Evolutionary conservation across 2,113 vertebrate genomes (phyloP).

Genomic region (Misgurnus mizolepis): DNA sequence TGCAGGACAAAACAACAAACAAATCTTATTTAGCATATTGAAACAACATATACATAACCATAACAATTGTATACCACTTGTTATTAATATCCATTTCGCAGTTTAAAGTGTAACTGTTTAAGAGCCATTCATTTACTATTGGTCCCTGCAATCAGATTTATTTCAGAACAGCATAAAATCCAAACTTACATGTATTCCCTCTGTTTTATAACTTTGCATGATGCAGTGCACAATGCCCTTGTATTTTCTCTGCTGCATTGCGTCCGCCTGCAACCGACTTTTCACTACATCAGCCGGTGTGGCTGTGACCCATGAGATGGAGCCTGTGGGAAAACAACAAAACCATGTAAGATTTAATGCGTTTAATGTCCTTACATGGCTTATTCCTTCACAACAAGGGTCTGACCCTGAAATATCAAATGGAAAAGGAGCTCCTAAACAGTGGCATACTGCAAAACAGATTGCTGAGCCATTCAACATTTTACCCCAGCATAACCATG

Average conservation of each 20-base stretch:
- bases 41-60: background rate
- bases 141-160: no score
- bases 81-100: no score
- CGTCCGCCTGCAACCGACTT: constrained; percentile 94
- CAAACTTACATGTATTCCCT: constrained; percentile 87
- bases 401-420: background rate
- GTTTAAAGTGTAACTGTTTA: background rate
- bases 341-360: background rate
- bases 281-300: constrained; percentile 96
- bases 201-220: constrained; percentile 84
- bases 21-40: background rate
- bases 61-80: no score
- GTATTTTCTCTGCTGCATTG: constrained; percentile 85
- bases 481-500: background rate
- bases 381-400: background rate
- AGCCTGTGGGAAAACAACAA: constrained; percentile 73
- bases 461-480: background rate
- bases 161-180: background rate
- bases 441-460: background rate
- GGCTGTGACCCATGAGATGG: constrained; percentile 91
- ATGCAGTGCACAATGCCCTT: constrained; percentile 88
- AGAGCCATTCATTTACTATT: background rate
- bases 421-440: background rate
- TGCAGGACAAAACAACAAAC: constrained; percentile 55
- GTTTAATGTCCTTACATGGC: background rate